Evolutionary conservation across 2,888 invertebrate genomes (phyloP).

Genomic region (Brenthis hecate): DNA sequence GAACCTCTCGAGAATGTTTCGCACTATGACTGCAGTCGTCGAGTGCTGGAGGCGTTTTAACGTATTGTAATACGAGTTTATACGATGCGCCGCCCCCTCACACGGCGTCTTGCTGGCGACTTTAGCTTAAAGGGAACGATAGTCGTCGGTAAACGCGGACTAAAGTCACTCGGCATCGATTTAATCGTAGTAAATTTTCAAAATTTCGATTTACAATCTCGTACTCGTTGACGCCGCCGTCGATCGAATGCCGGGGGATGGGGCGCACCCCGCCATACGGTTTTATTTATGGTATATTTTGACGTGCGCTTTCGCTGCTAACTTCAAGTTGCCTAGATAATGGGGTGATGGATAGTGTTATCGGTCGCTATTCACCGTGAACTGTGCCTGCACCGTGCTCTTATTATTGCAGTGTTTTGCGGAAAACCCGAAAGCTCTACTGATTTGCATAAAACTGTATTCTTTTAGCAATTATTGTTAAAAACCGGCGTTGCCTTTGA

Average conservation of each 20-base stretch:
- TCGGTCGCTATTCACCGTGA: constrained; percentile 75
- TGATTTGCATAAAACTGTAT: constrained; percentile 44
- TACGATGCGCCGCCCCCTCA: constrained; percentile 53
- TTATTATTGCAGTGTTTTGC: constrained; percentile 59
- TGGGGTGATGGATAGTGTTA: constrained; percentile 81
- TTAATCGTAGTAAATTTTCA: constrained; percentile 51
- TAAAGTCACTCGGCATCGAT: constrained; percentile 56
- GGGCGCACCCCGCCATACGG: constrained; percentile 66
- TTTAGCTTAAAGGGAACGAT: constrained; percentile 54
- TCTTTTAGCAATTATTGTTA: constrained; percentile 45
- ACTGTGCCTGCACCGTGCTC: constrained; percentile 63
- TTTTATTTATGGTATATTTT: constrained; percentile 81
- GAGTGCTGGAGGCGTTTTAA: constrained; percentile 68
- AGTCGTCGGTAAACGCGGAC: constrained; percentile 56
- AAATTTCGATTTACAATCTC: constrained; percentile 53
- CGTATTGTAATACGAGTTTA: constrained; percentile 68
- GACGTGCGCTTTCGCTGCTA: constrained; percentile 75
- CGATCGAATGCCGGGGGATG: constrained; percentile 59
- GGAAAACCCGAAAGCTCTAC: constrained; percentile 58
- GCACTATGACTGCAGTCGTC: constrained; percentile 58
- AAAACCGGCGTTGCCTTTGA: constrained; percentile 58
- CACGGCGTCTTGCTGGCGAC: constrained; percentile 49
- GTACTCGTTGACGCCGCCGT: constrained; percentile 51
- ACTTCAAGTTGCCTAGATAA: constrained; percentile 76
- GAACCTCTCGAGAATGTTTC: constrained; percentile 55